Percentiles rank a stretch among this genome's conserved stretches.
These are phyloP conservation scores for Ormyrus pomaceus DNA, from an alignment of 2,888 invertebrate species.

Conservation along the genomic window DNA sequence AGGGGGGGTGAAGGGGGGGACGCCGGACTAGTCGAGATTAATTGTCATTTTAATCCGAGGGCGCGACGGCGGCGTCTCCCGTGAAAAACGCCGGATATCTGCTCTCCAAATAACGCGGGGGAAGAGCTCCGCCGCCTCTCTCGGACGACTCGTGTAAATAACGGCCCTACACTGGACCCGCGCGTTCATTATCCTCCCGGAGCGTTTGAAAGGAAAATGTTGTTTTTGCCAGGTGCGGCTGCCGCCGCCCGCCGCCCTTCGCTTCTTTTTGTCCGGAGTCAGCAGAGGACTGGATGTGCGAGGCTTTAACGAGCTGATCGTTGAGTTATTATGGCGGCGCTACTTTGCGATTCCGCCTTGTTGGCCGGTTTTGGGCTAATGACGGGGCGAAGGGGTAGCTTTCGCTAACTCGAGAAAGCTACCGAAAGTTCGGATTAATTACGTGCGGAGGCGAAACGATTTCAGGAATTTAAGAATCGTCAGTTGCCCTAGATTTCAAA, in stretches of 20 bases:
- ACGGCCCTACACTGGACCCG: not conserved
- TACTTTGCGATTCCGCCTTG: no score
- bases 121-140: no score
- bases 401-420: no score
- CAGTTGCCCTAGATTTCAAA: no score
- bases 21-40: constrained; percentile 29
- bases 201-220: constrained; percentile 40
- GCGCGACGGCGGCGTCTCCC: not conserved
- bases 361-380: no score
- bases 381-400: no score
- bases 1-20: no score
- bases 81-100: constrained; percentile 38
- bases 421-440: no score
- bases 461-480: no score
- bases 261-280: constrained; percentile 13
- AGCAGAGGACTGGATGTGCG: not conserved
- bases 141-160: constrained; percentile 10
- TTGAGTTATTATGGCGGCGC: no score
- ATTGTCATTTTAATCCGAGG: constrained; percentile 46
- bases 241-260: not conserved
- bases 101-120: constrained; percentile 16
- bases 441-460: no score
- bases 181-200: constrained; percentile 29
- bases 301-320: not conserved
- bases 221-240: constrained; percentile 15